Base-by-base conservation (phyloP, 2,888 invertebrate species). In the Caenorhabditis panamensis region DNA sequence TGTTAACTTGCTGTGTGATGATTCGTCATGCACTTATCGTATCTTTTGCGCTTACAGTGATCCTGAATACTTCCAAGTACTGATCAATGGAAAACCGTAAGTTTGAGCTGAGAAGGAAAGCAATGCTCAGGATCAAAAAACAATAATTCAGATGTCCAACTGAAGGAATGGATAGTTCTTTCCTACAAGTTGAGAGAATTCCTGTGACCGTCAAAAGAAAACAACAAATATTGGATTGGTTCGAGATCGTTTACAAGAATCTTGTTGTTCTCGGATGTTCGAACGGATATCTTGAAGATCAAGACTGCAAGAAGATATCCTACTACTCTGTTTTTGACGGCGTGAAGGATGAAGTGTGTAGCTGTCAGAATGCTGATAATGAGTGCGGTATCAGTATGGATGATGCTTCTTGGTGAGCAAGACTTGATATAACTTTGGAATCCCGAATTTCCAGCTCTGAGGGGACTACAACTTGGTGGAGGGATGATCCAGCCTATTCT, bases 401-500 rank as follows among this genome's bases (percentile, higher is more conserved):
- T 24, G 26, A 16, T 1, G 31, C 20, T 22, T 18, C 13, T 1
- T 47, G 51, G 49, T 63, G 16, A 28, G 51, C n/a, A n/a, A n/a
- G n/a, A n/a, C n/a, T 28, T 22, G 31, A 41, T 9, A 11, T 2
- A 13, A 16, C 41, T 5, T 16, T 41, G 3, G 24, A 18, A 61
- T 16, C 31, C 6, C n/a, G 8, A 36, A 49, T 28, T 41, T 68
- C 4, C 58, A 68, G 67, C 28, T 0, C 2, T 4, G 18, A 20
- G 16, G 67, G 67, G 13, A 6, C 20, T 5, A 51, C 61, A 13
- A 9, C 20, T 1, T 69, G 69, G 69, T 69, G 69, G 69, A 22
- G 49, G 11, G 49, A 58, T 18, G 47, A 28, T 31, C 31, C 18
- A 18, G 22, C n/a, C 6, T 24, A 13, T 0, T n/a, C 64, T 2